Evolutionary conservation across 1,140 invertebrate genomes (phyloP), one percentile per base, ranked within the genome.

Genomic region (Lucilia sericata): DNA sequence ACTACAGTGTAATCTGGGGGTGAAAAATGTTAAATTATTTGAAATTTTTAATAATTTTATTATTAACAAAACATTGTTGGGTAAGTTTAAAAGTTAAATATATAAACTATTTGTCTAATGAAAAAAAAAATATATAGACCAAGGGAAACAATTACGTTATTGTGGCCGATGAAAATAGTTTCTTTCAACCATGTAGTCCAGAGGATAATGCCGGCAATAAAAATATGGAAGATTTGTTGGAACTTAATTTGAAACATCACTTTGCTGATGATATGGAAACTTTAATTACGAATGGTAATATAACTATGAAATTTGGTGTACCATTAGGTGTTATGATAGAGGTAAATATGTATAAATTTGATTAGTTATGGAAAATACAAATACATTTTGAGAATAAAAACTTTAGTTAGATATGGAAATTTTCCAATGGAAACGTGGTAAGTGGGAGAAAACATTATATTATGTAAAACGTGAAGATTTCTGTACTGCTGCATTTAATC

Each of bases 201-300:
- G 82, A 83, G 25, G 25, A 30, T 14, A 74, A 75, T 83, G 19
- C 17, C 14, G 82, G 82, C 25, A 83, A 36, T 10, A 14, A 8
- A 30, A 25, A 83, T 17, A 14, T 83, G 36, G 42, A 2, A 2
- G 70, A 74, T 42, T 49, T 74, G 17, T 17, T 13, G 17, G 47
- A 36, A 25, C 14, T 60, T 49, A 30, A 83, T 51, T 70, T 83
- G 25, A 21, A 21, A 9, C 82, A 83, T 49, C 36, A 74, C 2
- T 83, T 49, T 75, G 60, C 60, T 17, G 82, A 83, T 0, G 82
- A 83, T 75, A 60, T 83, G 60, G 82, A 83, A 12, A 83, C 82
- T 2, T 42, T 83, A 47, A 34, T 49, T 75, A 74, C 82, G 2
- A 83, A 83, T 75, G 82, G 82, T 0, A 83, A 83, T 30, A 75